Conservation (phyloP, 2,888 invertebrate species). For the Agriopis leucophaearia region DNA sequence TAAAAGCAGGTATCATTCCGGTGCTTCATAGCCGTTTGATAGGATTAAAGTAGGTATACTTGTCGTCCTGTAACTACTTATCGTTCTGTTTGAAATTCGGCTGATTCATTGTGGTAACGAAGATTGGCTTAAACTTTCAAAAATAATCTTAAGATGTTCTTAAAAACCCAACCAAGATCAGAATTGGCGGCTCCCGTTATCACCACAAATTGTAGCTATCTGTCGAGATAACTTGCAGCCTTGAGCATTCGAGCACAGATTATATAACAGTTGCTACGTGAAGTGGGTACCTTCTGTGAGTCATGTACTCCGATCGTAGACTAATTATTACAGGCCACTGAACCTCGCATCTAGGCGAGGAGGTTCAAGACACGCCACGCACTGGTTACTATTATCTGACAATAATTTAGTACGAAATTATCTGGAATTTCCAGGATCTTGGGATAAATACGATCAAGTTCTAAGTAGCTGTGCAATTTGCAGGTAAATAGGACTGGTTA, state of each 20-base stretch:
- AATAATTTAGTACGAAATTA: neutral
- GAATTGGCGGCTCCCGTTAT: slow-evolving; percentile 2
- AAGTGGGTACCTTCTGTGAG: slow-evolving; percentile 2
- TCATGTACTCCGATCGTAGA: slow-evolving; percentile 20
- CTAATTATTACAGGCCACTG: slow-evolving; percentile 36
- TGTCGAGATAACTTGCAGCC: slow-evolving; percentile 21
- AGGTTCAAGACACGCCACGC: slow-evolving; percentile 10
- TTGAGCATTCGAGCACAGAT: slow-evolving; percentile 15
- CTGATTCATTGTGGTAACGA: no score
- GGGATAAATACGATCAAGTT: no score
- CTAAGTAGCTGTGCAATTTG: no score
- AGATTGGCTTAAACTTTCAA: neutral
- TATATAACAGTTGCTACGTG: neutral
- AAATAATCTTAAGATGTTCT: neutral
- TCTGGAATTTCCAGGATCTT: neutral
- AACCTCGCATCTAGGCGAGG: slow-evolving; percentile 22
- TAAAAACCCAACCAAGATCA: neutral
- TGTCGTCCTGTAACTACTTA: no score
- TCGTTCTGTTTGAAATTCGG: no score
- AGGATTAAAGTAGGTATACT: no score
- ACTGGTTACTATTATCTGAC: neutral
- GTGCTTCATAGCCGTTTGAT: no score
- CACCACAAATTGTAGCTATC: slow-evolving; percentile 1
- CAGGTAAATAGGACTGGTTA: no score
- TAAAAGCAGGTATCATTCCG: no score